A percentile compares a stretch with the other conserved stretches of the same genome.
Evolutionary conservation across 2,797 vertebrate species (phyloP).

Genomic region (Sebastes minor): DNA sequence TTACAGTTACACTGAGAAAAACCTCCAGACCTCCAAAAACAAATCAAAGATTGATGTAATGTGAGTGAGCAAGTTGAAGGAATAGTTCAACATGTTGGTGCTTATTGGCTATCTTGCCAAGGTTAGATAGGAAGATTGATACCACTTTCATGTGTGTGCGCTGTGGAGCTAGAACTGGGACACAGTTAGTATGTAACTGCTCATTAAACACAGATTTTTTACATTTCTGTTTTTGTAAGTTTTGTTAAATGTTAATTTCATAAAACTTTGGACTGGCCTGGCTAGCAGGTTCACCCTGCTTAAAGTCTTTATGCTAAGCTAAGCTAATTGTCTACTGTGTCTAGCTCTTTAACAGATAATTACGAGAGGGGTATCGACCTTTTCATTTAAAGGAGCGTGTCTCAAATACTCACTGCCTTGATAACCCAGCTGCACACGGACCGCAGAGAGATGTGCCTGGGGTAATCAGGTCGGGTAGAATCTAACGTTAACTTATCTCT

Average conservation of each 20-base stretch:
- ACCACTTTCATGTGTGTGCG: background rate
- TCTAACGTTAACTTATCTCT: too few species aligned
- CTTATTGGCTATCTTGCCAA: background rate
- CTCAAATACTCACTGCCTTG: too few species aligned
- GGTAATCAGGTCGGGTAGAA: too few species aligned
- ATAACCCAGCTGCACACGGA: too few species aligned
- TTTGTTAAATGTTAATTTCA: background rate
- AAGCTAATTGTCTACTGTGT: background rate
- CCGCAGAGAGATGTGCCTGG: rapidly evolving
- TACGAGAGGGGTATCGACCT: background rate
- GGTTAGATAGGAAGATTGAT: background rate
- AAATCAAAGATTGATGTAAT: background rate
- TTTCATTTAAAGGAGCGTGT: background rate
- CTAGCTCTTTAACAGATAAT: background rate
- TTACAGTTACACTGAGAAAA: background rate
- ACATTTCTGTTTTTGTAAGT: background rate
- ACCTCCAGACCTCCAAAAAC: background rate
- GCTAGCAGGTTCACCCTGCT: background rate
- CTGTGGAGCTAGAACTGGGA: background rate
- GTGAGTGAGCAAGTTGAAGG: background rate
- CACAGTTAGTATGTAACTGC: too few species aligned
- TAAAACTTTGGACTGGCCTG: background rate
- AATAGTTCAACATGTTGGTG: background rate
- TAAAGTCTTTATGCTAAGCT: background rate
- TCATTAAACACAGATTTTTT: background rate